Base-by-base conservation (phyloP, 2,113 vertebrate genomes). In the Calonectris borealis region DNA sequence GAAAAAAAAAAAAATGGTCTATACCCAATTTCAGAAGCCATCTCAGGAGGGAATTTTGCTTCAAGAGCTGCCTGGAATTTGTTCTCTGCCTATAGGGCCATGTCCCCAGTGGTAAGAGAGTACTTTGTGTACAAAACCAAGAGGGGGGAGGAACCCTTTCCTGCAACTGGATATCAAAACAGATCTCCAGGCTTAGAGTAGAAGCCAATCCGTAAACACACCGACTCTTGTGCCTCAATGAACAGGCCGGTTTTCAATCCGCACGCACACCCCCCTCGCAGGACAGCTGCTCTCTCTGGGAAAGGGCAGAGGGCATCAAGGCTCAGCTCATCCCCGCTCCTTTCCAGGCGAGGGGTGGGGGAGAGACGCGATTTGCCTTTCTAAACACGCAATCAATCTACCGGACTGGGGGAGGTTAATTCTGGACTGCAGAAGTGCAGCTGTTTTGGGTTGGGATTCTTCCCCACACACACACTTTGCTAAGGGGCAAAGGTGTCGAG, bases 141-240 rank as follows among this genome's bases (percentile, higher is more conserved):
- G 76, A 42, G 95, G 88, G 86, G 72, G 81, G 61, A 80, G 72
- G 86, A 71, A 83, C 81, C 78, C 89, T 95, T 95, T 95, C 94
- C 96, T 97, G 96, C 95, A 96, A 96, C 94, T 90, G 94, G 96
- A 95, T 94, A 95, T 92, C 96, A 95, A 96, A 97, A 96, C 96
- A 97, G 29, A 94, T 65, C 66, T 55, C 64, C 25, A 3, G 60
- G 92, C 52, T 68, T 2, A 6, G 65, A 70, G 94, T 27, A 84
- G 93, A 71, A 88, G 82, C 93, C 78, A 77, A 61, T 24, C 91
- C 48, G 13, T 83, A 83, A 91, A 97, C 96, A 97, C 79, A 66
- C 79, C 88, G 57, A 55, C 64, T 86, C 95, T 61, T 73, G 90
- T 70, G 94, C 64, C 96, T 96, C 96, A 94, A 96, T 96, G 96